A percentile compares a stretch with the other conserved stretches of the same genome.
Conservation (phyloP, 2,113 vertebrate species). For the Spermophilus dauricus region DNA sequence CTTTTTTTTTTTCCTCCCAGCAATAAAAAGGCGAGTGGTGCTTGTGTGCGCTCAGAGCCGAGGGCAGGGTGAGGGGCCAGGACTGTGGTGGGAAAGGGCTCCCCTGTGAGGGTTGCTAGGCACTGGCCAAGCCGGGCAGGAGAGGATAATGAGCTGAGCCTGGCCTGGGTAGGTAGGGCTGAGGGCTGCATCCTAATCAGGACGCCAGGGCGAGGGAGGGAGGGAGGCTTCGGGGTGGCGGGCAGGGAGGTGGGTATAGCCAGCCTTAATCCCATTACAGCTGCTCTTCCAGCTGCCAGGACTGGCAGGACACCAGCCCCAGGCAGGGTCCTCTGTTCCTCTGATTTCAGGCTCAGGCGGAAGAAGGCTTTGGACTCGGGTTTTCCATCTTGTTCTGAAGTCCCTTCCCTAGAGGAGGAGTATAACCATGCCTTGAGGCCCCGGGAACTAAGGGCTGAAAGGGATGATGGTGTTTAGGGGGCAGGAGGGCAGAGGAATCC, state of each 20-base stretch:
- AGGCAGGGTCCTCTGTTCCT: not conserved
- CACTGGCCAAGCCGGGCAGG: constrained; percentile 4
- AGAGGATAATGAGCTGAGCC: constrained; percentile 61
- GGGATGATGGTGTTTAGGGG: not conserved
- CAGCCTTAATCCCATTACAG: constrained; percentile 76
- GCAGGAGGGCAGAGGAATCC: not conserved
- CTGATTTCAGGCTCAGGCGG: not conserved
- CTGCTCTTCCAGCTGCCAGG: constrained; percentile 71
- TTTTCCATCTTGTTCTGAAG: not conserved
- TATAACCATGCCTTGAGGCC: not conserved
- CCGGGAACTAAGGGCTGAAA: not conserved
- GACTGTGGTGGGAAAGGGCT: constrained; percentile 65
- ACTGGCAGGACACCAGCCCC: constrained; percentile 58
- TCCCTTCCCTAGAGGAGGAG: not conserved
- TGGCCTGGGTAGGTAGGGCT: constrained; percentile 40
- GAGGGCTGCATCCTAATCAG: constrained; percentile 76
- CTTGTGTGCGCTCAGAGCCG: not conserved
- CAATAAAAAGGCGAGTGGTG: not conserved
- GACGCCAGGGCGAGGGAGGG: not conserved
- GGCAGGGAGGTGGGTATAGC: not conserved
- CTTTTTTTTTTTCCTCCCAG: not conserved
- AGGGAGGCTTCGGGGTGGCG: not conserved
- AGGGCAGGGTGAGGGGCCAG: constrained; percentile 33
- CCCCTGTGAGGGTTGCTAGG: constrained; percentile 79
- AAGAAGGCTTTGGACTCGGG: not conserved